Percentiles rank a stretch among this genome's conserved stretches.
phyloP scores from a whole-genome alignment of 2,113 vertebrate species.

The Forbesichthys papilliferus region DNA sequence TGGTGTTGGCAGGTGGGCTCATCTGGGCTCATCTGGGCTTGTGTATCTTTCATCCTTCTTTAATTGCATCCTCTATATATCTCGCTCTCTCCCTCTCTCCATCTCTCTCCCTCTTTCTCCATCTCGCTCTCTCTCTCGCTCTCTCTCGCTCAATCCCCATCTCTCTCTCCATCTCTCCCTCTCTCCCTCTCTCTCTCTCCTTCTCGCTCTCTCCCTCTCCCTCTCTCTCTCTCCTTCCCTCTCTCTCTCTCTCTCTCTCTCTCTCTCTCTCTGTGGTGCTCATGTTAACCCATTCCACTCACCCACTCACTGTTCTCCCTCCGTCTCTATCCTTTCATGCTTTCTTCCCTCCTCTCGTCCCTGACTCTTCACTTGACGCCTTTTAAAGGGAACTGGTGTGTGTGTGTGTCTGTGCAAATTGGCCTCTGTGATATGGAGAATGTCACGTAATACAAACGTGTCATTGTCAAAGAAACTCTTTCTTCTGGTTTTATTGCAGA shows the following conservation, averaged over 20 bases:
- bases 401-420: neutral
- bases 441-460: too few species aligned
- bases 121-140: slow-evolving; percentile 9
- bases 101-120: slow-evolving; percentile 12
- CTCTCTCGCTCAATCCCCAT: slow-evolving; percentile 24
- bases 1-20: slow-evolving; percentile 54
- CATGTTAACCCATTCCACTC: slow-evolving; percentile 37
- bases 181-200: slow-evolving; percentile 27
- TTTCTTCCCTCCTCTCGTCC: slow-evolving; percentile 2
- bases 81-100: slow-evolving; percentile 40
- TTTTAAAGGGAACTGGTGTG: too few species aligned
- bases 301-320: neutral
- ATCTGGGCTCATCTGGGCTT: slow-evolving; percentile 52
- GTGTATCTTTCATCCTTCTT: slow-evolving; percentile 39
- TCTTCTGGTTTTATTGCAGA: too few species aligned
- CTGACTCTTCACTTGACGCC: neutral
- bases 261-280: slow-evolving; percentile 34
- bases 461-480: too few species aligned
- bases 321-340: neutral
- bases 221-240: slow-evolving; percentile 5
- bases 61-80: slow-evolving; percentile 24
- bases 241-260: slow-evolving; percentile 2
- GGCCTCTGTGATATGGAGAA: too few species aligned
- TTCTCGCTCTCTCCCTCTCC: slow-evolving; percentile 23
- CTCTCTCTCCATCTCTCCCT: slow-evolving; percentile 18